Conservation (phyloP, 2,113 vertebrate species). For the Zingel zingel region DNA sequence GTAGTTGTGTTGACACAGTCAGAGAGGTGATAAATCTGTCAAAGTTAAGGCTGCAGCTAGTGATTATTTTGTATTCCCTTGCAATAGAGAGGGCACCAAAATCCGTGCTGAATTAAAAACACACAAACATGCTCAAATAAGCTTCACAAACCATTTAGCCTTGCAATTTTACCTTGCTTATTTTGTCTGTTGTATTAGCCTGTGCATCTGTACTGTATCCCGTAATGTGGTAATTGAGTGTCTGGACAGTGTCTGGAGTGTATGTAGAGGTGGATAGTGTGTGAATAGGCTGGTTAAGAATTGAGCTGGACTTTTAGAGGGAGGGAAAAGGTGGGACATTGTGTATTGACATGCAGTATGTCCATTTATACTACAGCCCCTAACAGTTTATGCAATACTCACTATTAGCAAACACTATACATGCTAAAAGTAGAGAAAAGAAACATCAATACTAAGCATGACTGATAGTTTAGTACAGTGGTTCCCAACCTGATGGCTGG, state of each 20-base stretch:
- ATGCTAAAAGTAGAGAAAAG: neutral
- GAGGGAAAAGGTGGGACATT: neutral
- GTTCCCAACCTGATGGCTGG: too few relatives aligned
- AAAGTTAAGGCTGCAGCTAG: neutral
- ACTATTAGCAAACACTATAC: neutral
- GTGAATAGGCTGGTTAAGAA: neutral
- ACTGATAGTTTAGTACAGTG: too few relatives aligned
- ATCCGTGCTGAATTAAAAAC: neutral
- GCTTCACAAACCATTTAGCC: neutral
- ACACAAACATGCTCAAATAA: neutral
- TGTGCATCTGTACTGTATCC: neutral
- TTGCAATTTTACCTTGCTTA: neutral
- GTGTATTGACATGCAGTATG: neutral
- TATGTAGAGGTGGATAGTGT: neutral
- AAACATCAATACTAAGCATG: neutral
- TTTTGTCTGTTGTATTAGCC: neutral
- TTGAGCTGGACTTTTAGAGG: neutral
- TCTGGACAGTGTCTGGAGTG: neutral
- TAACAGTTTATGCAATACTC: neutral
- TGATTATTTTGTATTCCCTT: neutral
- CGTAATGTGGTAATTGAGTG: neutral
- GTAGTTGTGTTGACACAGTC: neutral
- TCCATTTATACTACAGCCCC: neutral
- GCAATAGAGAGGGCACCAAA: neutral
- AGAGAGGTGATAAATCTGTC: neutral